These are phyloP conservation scores for Drosophila maculinotata DNA, from an alignment of 2,888 invertebrate genomes.

Conservation along the genomic window DNA sequence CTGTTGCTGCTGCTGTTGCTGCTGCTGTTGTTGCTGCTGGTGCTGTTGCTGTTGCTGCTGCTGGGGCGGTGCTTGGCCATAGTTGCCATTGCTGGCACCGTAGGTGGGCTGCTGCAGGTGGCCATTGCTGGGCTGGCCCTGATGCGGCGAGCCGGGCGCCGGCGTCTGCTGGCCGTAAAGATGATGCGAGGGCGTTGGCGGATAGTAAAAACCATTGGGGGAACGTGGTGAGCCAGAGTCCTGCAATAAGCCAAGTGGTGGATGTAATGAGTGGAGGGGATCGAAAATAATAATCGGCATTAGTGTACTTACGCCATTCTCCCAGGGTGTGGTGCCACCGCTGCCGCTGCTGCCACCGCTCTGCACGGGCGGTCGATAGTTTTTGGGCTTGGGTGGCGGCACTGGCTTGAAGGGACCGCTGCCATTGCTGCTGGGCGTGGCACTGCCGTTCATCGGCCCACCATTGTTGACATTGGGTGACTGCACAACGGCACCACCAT, in stretches of 20 bases:
- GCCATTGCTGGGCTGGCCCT: slow-evolving; percentile 74
- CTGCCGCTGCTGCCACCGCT: slow-evolving; percentile 75
- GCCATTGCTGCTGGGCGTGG: slow-evolving; percentile 80
- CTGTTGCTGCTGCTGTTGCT: slow-evolving; percentile 80
- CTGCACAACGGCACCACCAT: slow-evolving; percentile 70
- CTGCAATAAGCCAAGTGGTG: slow-evolving; percentile 50
- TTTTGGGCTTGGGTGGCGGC: slow-evolving; percentile 96
- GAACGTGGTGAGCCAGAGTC: slow-evolving; percentile 85
- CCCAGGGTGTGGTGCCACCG: slow-evolving; percentile 83
- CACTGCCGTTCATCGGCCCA: slow-evolving; percentile 66
- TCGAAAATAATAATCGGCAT: background rate
- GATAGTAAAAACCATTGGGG: slow-evolving; percentile 85
- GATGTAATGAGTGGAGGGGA: background rate
- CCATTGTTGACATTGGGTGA: slow-evolving; percentile 83
- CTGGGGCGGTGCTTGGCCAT: slow-evolving; percentile 66
- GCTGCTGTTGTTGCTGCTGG: slow-evolving; percentile 43
- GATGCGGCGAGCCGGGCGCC: slow-evolving; percentile 82
- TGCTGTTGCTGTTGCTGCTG: slow-evolving; percentile 19
- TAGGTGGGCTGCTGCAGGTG: slow-evolving; percentile 76
- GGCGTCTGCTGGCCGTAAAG: slow-evolving; percentile 82
- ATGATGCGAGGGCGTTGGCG: slow-evolving; percentile 85
- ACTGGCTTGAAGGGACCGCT: slow-evolving; percentile 91
- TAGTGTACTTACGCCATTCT: slow-evolving; percentile 85
- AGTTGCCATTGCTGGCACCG: slow-evolving; percentile 71
- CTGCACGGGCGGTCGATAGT: slow-evolving; percentile 92